Base-by-base conservation (phyloP, 2,888 invertebrate species). In the Hypomecis punctinalis region DNA sequence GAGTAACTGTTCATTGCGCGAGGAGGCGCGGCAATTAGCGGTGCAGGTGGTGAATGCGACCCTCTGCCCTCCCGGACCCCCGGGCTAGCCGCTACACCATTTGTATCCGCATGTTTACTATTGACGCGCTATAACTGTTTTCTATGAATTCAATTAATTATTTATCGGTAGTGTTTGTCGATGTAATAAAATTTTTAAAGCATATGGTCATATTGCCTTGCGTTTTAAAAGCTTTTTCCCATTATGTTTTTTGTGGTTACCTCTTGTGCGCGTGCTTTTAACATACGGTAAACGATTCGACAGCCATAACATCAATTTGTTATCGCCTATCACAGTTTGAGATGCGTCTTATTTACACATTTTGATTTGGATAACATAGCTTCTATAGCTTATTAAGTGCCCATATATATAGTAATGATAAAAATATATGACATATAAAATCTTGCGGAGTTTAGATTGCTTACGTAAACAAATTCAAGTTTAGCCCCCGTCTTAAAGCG, bases 11-110 rank as follows among this genome's bases (percentile, higher is more conserved):
- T 86, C 78, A 84, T 82, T 79, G 80, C 85, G 85, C 80, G 83
- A 81, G 83, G 85, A 89, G 88, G 88, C 83, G 86, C 85, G 85
- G 90, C 87, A 91, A 92, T 91, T 90, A 91, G 87, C 86, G 83
- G 86, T 86, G 79, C 88, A 89, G 88, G 88, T 90, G 91, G 88
- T 86, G 89, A 90, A 86, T 85, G 83, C 87, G 86, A 88, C 85
- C 89, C 86, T 76, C 80, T 86, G 88, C 86, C 90, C 88, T 84
- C 79, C 71, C 75, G 75, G 76, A 65, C 68, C 72, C 74, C 69
- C 69, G 71, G 71, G 75, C 67, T 69, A 66, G 51, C 63, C 61
- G 57, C 74, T 76, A 76, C 76, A 77, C 78, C 77, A 79, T 82
- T 76, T 76, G 74, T 80, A 86, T 86, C 85, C 85, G 80, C 82